A percentile compares a stretch with the other conserved stretches of the same genome.
Evolutionary conservation across 2,797 vertebrate species (phyloP).

Genomic region (Euthynnus affinis): DNA sequence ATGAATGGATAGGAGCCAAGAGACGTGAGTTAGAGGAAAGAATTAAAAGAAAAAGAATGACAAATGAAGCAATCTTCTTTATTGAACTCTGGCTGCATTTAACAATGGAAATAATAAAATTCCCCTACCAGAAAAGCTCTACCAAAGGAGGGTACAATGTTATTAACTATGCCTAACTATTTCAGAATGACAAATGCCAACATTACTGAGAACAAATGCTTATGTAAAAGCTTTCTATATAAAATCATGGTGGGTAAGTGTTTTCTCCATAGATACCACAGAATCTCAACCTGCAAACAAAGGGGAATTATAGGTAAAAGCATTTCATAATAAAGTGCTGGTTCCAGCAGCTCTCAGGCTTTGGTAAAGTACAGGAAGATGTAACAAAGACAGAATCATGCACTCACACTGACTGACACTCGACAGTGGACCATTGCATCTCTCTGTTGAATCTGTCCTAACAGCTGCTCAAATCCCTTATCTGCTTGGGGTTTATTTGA

Average conservation of each 20-base stretch:
- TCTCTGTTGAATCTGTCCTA: conserved; percentile 37
- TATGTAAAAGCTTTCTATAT: not conserved
- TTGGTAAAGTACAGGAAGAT: not conserved
- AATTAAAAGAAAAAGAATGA: not conserved
- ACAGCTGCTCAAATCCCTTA: conserved; percentile 57
- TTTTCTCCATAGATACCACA: not conserved
- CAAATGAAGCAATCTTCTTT: not conserved
- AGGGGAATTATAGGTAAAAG: no score
- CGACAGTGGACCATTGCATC: conserved; percentile 29
- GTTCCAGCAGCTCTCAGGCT: not conserved
- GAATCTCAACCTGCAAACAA: not conserved
- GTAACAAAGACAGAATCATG: conserved; percentile 4
- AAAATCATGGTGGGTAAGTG: not conserved
- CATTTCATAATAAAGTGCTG: not conserved
- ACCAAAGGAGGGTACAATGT: not conserved
- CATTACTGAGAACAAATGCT: not conserved
- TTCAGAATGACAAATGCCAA: not conserved
- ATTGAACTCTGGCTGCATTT: not conserved
- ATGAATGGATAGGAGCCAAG: not conserved
- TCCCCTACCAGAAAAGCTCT: not conserved
- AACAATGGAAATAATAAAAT: not conserved
- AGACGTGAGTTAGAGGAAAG: not conserved
- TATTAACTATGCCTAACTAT: not conserved
- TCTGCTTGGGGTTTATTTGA: conserved; percentile 1
- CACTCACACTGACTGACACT: conserved; percentile 27